These are phyloP conservation scores for Odontesthes bonariensis DNA, from an alignment of 2,113 vertebrate species.

Conservation along the genomic window DNA sequence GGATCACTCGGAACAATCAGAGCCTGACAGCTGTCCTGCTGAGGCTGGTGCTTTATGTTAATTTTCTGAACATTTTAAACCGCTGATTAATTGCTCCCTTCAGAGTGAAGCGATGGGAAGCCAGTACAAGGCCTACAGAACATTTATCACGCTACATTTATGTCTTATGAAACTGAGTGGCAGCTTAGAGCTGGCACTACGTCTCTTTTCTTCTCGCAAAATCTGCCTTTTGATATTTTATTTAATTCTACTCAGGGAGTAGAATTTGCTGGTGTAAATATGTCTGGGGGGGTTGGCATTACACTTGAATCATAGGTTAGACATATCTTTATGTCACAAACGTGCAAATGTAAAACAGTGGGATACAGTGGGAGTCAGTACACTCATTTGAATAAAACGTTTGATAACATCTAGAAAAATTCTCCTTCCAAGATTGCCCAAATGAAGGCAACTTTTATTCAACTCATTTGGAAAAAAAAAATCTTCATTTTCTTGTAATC, in stretches of 20 bases:
- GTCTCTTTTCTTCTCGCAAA: neutral
- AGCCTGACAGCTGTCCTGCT: slow-evolving; percentile 60
- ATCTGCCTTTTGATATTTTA: neutral
- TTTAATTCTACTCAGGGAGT: neutral
- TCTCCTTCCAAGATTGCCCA: slow-evolving; percentile 25
- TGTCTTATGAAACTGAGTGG: slow-evolving; percentile 18
- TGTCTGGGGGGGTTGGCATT: neutral
- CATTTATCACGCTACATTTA: slow-evolving; percentile 53
- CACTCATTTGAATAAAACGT: slow-evolving; percentile 62
- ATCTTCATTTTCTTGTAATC: slow-evolving; percentile 54
- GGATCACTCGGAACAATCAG: slow-evolving; percentile 56
- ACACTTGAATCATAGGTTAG: slow-evolving; percentile 35
- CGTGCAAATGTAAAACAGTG: slow-evolving; percentile 56
- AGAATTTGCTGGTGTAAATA: slow-evolving; percentile 7
- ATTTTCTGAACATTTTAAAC: slow-evolving; percentile 71
- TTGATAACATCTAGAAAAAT: slow-evolving; percentile 46
- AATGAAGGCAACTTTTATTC: slow-evolving; percentile 71
- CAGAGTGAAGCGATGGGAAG: slow-evolving; percentile 49
- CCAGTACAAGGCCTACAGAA: slow-evolving; percentile 36
- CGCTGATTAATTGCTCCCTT: slow-evolving; percentile 75
- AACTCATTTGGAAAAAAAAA: slow-evolving; percentile 68
- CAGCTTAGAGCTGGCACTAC: slow-evolving; percentile 5
- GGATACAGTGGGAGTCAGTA: slow-evolving; percentile 7
- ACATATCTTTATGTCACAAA: slow-evolving; percentile 48
- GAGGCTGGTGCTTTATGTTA: slow-evolving; percentile 73